Conservation (phyloP, 2,113 vertebrate species). For the Nycticebus coucang region DNA sequence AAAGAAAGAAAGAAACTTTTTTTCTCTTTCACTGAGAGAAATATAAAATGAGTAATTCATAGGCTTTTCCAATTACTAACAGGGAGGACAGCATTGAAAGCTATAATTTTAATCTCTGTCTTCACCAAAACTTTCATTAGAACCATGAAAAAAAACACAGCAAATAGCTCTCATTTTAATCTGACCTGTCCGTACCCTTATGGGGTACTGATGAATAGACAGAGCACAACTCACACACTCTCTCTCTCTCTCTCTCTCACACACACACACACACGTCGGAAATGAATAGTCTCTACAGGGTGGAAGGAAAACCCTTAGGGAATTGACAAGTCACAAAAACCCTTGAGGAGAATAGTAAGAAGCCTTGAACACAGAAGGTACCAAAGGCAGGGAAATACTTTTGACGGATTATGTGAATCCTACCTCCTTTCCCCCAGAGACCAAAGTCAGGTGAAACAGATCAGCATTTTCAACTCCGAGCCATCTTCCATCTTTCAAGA, state of each 20-base stretch:
- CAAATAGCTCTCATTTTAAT: slow-evolving; percentile 56
- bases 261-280: neutral
- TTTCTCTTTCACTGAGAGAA: slow-evolving; percentile 19
- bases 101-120: slow-evolving; percentile 55
- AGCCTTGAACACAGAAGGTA: neutral
- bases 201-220: neutral
- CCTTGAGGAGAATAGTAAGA: neutral
- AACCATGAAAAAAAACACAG: slow-evolving; percentile 11
- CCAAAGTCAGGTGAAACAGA: neutral
- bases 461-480: neutral
- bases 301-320: neutral
- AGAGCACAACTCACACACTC: neutral
- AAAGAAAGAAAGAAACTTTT: slow-evolving; percentile 51
- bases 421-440: neutral
- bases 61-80: slow-evolving; percentile 62
- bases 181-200: neutral
- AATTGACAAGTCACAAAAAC: slow-evolving; percentile 10
- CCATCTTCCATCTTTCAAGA: slow-evolving; percentile 19
- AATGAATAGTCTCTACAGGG: neutral
- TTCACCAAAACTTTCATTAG: slow-evolving; percentile 68
- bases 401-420: neutral
- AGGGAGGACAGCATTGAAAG: slow-evolving; percentile 40
- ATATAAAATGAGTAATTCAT: slow-evolving; percentile 34
- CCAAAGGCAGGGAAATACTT: neutral
- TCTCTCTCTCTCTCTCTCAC: no score